Evolutionary conservation across 2,888 invertebrate species (phyloP), one percentile per base, ranked within the genome.

Genomic region (Reticulitermes lucifugus): DNA sequence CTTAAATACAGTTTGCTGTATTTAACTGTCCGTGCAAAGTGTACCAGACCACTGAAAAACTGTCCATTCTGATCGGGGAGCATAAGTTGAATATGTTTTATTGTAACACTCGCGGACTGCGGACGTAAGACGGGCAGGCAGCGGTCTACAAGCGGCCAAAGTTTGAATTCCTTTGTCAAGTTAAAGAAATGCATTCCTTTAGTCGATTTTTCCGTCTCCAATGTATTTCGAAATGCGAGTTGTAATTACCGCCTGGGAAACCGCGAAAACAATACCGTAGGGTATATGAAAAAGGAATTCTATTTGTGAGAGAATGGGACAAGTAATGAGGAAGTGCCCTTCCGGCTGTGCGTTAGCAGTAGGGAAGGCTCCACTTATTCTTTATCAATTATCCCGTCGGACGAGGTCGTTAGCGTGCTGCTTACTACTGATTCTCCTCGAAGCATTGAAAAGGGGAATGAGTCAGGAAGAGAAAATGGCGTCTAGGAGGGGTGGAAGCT

Each of bases 251-350:
- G 35, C 43, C 65, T 70, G 81, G 41, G 60, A 80, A 60, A 80
- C 51, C 60, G n/a, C 25, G 35, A 35, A 81, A 35, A 65, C 41
- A 81, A 65, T 12, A 79, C 25, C 25, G 25, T 46, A 55, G 9
- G 51, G 25, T 10, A 55, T 14, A 55, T 41, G n/a, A 65, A 81
- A 41, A 12, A 35, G 81, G 3, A 35, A 35, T 35, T 35, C 65
- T 81, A 43, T 70, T 46, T 41, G 25, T 43, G n/a, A 59, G 70
- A 70, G 70, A 70, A 81, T 10, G 41, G 41, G 41, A 41, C 35
- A 73, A 80, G 70, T 81, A 81, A 81, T 81, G 81, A 81, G 81
- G 65, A 81, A 81, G 60, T 70, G n/a, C 22, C 81, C 81, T 70
- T 43, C 81, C 18, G 81, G 81, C 81, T 65, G 65, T 22, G 5